Evolutionary conservation across 1,140 invertebrate species (phyloP).

Genomic region (Heterodera schachtii): DNA sequence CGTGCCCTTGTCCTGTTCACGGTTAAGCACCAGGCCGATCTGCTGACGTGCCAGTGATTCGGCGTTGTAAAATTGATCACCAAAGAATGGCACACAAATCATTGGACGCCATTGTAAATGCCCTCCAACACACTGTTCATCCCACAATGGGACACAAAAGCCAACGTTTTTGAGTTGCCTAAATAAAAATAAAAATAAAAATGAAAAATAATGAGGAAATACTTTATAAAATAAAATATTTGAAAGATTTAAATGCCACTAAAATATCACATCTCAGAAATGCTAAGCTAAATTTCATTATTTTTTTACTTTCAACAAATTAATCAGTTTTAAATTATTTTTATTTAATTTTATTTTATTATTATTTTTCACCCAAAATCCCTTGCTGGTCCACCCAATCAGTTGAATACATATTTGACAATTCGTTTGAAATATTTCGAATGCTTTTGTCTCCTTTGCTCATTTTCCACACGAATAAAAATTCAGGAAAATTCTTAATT

Average conservation of each 20-base stretch:
- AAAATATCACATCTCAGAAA: too few relatives aligned
- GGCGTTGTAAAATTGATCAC: conserved; percentile 43
- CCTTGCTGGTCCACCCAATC: conserved; percentile 28
- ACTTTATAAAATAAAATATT: too few relatives aligned
- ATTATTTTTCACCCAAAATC: conserved; percentile 5
- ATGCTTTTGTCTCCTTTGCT: background rate
- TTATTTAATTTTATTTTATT: too few relatives aligned
- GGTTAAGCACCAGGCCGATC: conserved; percentile 29
- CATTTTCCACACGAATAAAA: conserved; percentile 44
- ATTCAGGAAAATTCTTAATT: conserved; percentile 40
- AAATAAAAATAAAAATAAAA: conserved; percentile 7
- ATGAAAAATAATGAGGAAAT: too few relatives aligned
- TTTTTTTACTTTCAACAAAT: too few relatives aligned
- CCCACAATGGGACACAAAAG: conserved; percentile 71
- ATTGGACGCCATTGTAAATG: conserved; percentile 80
- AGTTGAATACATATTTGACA: conserved; percentile 20
- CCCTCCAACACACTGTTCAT: conserved; percentile 79
- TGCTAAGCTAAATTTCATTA: too few relatives aligned
- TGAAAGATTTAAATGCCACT: too few relatives aligned
- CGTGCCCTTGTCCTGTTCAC: too few relatives aligned
- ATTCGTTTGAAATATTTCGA: background rate
- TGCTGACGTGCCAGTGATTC: conserved; percentile 8
- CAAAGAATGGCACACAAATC: conserved; percentile 72
- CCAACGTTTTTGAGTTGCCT: conserved; percentile 21
- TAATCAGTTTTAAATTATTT: too few relatives aligned